A percentile compares a stretch with the other conserved stretches of the same genome.
phyloP scores from a whole-genome alignment of 2,113 vertebrate species.

The Columbina picui region DNA sequence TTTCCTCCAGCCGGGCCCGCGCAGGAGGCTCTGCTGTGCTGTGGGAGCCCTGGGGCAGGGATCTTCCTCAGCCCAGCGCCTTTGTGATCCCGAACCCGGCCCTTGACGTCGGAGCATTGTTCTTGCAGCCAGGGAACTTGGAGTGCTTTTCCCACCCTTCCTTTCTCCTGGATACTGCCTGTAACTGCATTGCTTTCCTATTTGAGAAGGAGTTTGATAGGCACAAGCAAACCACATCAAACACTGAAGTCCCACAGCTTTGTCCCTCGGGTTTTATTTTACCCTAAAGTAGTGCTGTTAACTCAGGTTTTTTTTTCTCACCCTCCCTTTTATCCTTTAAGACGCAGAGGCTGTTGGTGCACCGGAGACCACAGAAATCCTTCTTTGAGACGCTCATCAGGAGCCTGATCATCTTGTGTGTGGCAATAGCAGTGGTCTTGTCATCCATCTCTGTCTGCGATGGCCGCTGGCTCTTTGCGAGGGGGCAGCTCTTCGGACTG shows the following conservation, averaged over 20 bases:
- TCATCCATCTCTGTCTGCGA: slow-evolving; percentile 83
- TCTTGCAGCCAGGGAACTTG: neutral
- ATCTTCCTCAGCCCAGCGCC: neutral
- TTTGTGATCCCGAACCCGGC: neutral
- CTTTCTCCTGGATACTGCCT: neutral
- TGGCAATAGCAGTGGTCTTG: slow-evolving; percentile 76
- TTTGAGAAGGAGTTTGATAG: neutral
- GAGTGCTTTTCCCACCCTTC: neutral
- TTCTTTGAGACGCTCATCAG: slow-evolving; percentile 80
- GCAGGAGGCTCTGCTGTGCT: neutral
- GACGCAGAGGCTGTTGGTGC: slow-evolving; percentile 43
- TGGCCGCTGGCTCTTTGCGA: slow-evolving; percentile 80
- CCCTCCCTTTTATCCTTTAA: neutral
- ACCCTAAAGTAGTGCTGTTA: neutral
- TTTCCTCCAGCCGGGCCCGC: neutral
- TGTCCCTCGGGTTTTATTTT: neutral
- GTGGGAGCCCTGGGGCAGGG: neutral
- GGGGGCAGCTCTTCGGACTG: slow-evolving; percentile 75
- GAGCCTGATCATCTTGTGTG: slow-evolving; percentile 79
- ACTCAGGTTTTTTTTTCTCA: neutral
- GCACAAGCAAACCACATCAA: neutral
- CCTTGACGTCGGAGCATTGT: neutral
- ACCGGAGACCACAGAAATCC: slow-evolving; percentile 18
- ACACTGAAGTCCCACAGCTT: neutral
- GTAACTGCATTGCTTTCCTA: neutral